Evolutionary conservation across 2,113 vertebrate genomes (phyloP).

Genomic region (Burhinus bistriatus): DNA sequence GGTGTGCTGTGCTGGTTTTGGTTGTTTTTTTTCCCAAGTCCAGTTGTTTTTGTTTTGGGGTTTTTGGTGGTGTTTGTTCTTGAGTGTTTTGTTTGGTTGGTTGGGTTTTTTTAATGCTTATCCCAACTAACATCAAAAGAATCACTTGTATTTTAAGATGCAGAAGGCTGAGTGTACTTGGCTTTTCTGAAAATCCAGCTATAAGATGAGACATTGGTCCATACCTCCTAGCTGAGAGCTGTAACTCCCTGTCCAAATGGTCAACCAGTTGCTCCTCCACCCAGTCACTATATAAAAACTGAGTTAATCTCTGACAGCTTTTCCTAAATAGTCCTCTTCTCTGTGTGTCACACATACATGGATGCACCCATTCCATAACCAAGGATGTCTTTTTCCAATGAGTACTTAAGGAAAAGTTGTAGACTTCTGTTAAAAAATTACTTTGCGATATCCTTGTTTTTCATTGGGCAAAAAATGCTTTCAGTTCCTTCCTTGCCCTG

Average conservation of each 20-base stretch:
- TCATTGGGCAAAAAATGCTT: background rate
- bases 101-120: background rate
- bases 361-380: background rate
- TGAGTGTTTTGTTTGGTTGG: no score
- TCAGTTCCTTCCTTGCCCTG: background rate
- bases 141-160: background rate
- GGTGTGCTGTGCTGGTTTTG: no score
- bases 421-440: background rate
- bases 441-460: background rate
- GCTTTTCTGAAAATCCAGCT: background rate
- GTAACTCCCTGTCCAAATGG: background rate
- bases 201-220: accelerated
- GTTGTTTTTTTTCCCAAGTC: no score
- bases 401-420: background rate
- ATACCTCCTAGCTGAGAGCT: background rate
- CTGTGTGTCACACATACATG: background rate
- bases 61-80: background rate
- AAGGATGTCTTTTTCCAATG: background rate
- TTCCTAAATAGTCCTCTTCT: background rate
- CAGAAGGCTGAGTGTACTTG: background rate
- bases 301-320: background rate
- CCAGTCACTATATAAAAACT: background rate
- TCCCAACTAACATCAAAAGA: background rate
- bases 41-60: accelerated
- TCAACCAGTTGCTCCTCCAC: background rate